These are phyloP conservation scores for Tragelaphus strepsiceros DNA, from an alignment of 2,113 vertebrate genomes.

Conservation along the genomic window DNA sequence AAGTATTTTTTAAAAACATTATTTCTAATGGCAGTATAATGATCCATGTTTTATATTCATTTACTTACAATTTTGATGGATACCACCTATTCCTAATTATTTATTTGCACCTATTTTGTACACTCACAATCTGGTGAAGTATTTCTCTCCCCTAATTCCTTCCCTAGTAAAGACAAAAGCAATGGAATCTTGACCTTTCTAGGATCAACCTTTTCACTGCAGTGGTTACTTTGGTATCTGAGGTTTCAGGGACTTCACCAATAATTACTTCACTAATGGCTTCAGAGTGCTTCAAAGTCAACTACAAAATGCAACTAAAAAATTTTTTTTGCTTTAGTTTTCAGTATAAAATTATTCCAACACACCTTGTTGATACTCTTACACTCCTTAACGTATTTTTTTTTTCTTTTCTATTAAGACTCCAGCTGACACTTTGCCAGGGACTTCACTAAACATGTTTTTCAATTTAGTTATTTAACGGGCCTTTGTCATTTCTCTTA, in stretches of 20 bases:
- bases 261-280: neutral
- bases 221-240: neutral
- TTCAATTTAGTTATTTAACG: conserved; percentile 15
- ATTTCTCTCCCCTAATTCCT: neutral
- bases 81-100: neutral
- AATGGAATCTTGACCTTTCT: neutral
- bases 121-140: neutral
- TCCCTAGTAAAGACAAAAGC: conserved; percentile 5
- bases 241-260: neutral
- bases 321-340: neutral
- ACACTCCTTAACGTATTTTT: neutral
- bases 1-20: conserved; percentile 26
- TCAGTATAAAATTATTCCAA: neutral
- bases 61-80: neutral
- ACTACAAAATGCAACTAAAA: neutral
- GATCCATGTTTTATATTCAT: neutral
- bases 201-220: neutral
- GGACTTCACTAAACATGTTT: conserved; percentile 28
- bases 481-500: conserved; percentile 18
- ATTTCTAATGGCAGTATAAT: neutral
- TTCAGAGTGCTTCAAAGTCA: neutral
- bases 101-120: neutral
- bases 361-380: neutral
- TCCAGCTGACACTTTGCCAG: neutral
- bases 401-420: neutral